Percentiles rank a stretch among this genome's conserved stretches.
Evolutionary conservation across 64 coral and sea anemone species (phyloP).

Genomic region (Astreopora myriophthalma): DNA sequence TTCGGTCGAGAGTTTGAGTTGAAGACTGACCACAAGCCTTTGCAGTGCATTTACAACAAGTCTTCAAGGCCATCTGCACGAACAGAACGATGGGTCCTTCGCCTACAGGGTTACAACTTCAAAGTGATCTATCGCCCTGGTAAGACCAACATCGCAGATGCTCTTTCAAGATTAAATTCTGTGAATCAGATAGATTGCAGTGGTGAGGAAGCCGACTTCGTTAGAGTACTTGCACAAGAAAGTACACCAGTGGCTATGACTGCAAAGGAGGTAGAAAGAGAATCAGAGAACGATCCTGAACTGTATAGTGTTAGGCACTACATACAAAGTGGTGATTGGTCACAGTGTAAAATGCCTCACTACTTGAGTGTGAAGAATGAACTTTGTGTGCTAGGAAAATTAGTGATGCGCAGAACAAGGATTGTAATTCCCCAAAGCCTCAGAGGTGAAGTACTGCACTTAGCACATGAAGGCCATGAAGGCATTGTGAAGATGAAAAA

Average conservation of each 20-base stretch:
- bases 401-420: conserved; percentile 26
- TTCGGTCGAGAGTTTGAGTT: too few relatives aligned
- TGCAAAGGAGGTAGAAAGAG: too few relatives aligned
- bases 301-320: too few relatives aligned
- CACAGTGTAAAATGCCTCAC: conserved; percentile 16
- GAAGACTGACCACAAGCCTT: conserved; percentile 31
- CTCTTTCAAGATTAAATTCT: conserved; percentile 15
- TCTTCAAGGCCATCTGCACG: neutral
- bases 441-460: neutral
- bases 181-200: too few relatives aligned
- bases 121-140: neutral
- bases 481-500: conserved; percentile 65
- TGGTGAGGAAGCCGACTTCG: too few relatives aligned
- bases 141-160: neutral
- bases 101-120: neutral
- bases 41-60: neutral
- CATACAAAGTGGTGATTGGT: conserved; percentile 24
- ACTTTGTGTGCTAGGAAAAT: neutral
- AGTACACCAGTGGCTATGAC: too few relatives aligned
- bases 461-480: conserved; percentile 61
- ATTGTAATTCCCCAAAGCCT: conserved; percentile 42
- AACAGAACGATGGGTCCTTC: neutral
- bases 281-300: too few relatives aligned
- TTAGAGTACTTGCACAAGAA: too few relatives aligned
- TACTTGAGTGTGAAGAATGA: too few relatives aligned